Conservation (phyloP, 2,888 invertebrate species). For the Meliscaeva auricollis region DNA sequence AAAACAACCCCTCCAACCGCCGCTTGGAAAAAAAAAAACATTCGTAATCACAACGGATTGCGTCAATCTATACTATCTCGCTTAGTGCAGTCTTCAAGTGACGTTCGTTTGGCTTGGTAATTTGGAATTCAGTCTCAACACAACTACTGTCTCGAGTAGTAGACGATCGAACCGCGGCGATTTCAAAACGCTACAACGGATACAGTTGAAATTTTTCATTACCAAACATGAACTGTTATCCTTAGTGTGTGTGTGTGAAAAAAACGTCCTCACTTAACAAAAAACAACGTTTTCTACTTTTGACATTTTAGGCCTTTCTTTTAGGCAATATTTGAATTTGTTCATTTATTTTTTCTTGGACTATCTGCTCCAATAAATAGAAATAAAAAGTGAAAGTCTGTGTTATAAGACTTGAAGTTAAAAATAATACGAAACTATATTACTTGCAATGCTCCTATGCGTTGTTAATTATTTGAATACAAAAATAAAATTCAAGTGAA, state of each 20-base stretch:
- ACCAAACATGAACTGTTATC: conserved; percentile 68
- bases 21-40: background rate
- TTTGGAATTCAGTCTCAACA: conserved; percentile 80
- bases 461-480: conserved; percentile 19
- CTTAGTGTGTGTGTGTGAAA: conserved; percentile 47
- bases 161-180: conserved; percentile 76
- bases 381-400: conserved; percentile 76
- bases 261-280: background rate
- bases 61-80: conserved; percentile 46
- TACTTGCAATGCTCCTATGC: conserved; percentile 49
- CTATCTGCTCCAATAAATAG: conserved; percentile 22
- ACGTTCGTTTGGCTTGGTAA: conserved; percentile 52
- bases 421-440: conserved; percentile 42
- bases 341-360: conserved; percentile 4
- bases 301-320: conserved; percentile 18
- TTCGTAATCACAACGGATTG: conserved; percentile 46
- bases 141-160: conserved; percentile 82
- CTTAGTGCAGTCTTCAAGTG: conserved; percentile 57
- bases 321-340: too few species aligned
- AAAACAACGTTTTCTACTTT: conserved; percentile 35
- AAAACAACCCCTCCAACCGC: conserved; percentile 16
- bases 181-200: conserved; percentile 56
- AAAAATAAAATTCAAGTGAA: conserved; percentile 47
- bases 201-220: conserved; percentile 69
- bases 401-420: conserved; percentile 46